Evolutionary conservation across 2,113 vertebrate genomes (phyloP), one percentile per base, ranked within the genome.

Genomic region (Coregonus clupeaformis): DNA sequence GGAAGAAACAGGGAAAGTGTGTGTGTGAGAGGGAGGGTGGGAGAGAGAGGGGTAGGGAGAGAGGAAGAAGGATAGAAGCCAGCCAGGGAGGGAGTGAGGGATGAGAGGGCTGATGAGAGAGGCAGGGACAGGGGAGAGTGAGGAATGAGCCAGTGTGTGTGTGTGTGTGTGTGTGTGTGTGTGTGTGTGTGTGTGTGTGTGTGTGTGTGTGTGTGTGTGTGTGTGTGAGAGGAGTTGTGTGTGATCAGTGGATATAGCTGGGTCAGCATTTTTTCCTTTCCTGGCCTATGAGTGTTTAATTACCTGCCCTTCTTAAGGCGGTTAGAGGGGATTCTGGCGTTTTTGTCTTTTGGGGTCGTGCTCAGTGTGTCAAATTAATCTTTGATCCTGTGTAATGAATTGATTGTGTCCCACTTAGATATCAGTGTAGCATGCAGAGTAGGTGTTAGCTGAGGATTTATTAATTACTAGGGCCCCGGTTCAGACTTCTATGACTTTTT

Each of bases 341-440:
- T 11, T 88, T 80, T 82, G 69, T 24, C 30, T 75, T 42, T 42
- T 42, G 49, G 12, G 49, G 49, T 76, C 69, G 74, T 69, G 75
- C 47, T 69, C 66, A 67, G 18, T 72, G 55, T 71, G 74, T 79
- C 69, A 59, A 60, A 86, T 82, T 74, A 49, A 89, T 85, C 88
- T 77, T 65, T 74, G 69, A 78, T 62, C 82, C 64, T 69, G 59
- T 55, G 71, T 85, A 83, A 88, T 88, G 74, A 85, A 85, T 82
- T 73, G 78, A 83, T 68, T 84, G 77, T 45, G 6, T 75, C 59
- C 47, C 71, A 18, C 72, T 83, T 75, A 86, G 77, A 80, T 62
- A 60, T 77, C 85, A 81, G 74, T 73, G 73, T 75, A 81, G 78
- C 77, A 75, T 72, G 55, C 80, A 82, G 70, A 77, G 52, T 71